Conservation (phyloP, 1,140 invertebrate genomes). For the Drosophila pectinifera region DNA sequence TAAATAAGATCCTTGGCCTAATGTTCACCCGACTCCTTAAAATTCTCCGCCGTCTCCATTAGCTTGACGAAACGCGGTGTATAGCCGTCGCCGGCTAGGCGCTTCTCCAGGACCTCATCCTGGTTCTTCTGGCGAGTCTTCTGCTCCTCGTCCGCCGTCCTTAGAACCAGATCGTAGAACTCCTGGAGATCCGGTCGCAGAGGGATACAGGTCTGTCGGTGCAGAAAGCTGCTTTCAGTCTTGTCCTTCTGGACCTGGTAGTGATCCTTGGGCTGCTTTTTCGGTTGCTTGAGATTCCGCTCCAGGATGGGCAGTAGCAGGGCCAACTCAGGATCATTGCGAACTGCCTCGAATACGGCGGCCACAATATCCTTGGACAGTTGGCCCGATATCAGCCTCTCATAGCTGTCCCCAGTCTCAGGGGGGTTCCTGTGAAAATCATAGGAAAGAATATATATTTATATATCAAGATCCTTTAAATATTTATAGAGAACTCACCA, state of each 20-base stretch:
- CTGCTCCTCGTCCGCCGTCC: conserved; percentile 48
- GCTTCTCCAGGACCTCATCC: background rate
- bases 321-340: conserved; percentile 51
- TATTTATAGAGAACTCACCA: conserved; percentile 3
- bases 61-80: conserved; percentile 58
- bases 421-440: background rate
- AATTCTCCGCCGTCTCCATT: conserved; percentile 52
- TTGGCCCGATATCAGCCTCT: conserved; percentile 41
- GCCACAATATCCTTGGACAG: conserved; percentile 44
- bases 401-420: conserved; percentile 10
- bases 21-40: conserved; percentile 46
- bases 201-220: conserved; percentile 50
- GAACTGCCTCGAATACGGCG: conserved; percentile 46
- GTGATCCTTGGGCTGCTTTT: conserved; percentile 19
- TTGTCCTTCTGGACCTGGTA: conserved; percentile 50
- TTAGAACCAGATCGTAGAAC: conserved; percentile 69
- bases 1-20: conserved; percentile 22
- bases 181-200: conserved; percentile 61
- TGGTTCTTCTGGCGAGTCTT: conserved; percentile 46
- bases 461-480: background rate
- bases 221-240: conserved; percentile 23
- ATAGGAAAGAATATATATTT: background rate
- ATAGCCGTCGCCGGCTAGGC: background rate
- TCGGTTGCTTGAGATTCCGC: conserved; percentile 22
- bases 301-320: conserved; percentile 31